Conservation (phyloP, 2,113 vertebrate genomes). For the Paralichthys olivaceus region DNA sequence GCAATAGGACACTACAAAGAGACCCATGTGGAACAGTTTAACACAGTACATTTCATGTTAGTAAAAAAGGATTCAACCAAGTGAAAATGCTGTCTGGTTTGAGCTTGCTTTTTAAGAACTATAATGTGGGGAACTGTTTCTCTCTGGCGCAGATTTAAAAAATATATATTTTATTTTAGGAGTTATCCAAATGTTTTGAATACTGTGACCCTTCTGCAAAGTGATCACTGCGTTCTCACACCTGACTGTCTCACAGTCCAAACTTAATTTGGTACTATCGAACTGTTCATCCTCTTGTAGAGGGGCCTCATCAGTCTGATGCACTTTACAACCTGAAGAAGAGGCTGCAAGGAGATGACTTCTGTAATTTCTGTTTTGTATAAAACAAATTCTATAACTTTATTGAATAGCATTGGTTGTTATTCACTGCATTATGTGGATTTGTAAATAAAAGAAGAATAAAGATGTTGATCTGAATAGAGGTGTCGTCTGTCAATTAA, state of each 20-base stretch:
- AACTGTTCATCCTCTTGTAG: slow-evolving; percentile 45
- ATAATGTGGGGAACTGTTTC: slow-evolving; percentile 7
- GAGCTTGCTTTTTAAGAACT: slow-evolving; percentile 19
- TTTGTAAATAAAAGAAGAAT: slow-evolving; percentile 78
- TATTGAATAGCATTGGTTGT: slow-evolving; percentile 72
- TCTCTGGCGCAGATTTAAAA: slow-evolving; percentile 4
- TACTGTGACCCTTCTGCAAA: slow-evolving; percentile 40
- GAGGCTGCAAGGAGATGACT: slow-evolving; percentile 50
- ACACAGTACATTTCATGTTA: slow-evolving; percentile 11
- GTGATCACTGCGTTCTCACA: slow-evolving; percentile 34
- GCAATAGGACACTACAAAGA: slow-evolving; percentile 67
- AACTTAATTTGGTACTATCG: slow-evolving; percentile 56
- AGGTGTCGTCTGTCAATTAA: slow-evolving; percentile 4
- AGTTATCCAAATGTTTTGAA: slow-evolving; percentile 41
- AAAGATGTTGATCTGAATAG: slow-evolving; percentile 59
- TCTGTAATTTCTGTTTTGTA: slow-evolving; percentile 64
- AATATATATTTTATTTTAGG: slow-evolving; percentile 3
- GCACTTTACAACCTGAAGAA: slow-evolving; percentile 83
- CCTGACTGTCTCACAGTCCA: slow-evolving; percentile 19
- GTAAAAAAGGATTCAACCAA: slow-evolving; percentile 18
- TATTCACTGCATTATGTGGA: slow-evolving; percentile 68
- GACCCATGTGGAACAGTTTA: slow-evolving; percentile 22
- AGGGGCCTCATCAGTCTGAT: slow-evolving; percentile 66
- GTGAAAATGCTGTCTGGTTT: slow-evolving; percentile 10
- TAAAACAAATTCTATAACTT: slow-evolving; percentile 69